A percentile compares a stretch with the other conserved stretches of the same genome.
Evolutionary conservation across 2,888 invertebrate genomes (phyloP).

Genomic region (Gasteruption jaculator): DNA sequence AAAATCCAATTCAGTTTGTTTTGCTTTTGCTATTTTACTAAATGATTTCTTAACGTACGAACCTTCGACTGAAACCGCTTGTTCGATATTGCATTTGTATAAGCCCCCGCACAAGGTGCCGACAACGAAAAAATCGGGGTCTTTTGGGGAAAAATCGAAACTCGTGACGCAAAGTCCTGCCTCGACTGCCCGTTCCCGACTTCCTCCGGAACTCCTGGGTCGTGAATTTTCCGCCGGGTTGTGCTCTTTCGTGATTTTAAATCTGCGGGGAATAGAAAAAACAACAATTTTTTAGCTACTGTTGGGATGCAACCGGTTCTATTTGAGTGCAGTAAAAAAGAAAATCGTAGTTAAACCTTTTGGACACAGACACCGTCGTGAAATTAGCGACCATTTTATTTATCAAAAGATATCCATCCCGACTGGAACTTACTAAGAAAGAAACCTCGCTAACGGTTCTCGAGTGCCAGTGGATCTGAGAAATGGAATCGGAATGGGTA

Average conservation of each 20-base stretch:
- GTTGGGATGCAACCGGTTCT: neutral
- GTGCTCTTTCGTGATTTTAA: conserved; percentile 44
- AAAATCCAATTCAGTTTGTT: neutral
- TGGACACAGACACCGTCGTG: conserved; percentile 31
- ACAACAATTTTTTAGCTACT: neutral
- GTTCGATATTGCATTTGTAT: conserved; percentile 43
- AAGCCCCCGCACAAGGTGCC: conserved; percentile 47
- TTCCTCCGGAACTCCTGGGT: conserved; percentile 44
- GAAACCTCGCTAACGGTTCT: conserved; percentile 36
- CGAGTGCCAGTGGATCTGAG: conserved; percentile 40
- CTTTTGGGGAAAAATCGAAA: conserved; percentile 41
- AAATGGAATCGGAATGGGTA: conserved; percentile 40
- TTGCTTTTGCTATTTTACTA: neutral
- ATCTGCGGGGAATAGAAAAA: conserved; percentile 26
- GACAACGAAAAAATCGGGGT: conserved; percentile 38
- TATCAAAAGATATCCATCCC: conserved; percentile 42
- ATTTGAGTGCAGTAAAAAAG: neutral
- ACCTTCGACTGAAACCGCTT: conserved; percentile 35
- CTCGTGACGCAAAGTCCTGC: conserved; percentile 43
- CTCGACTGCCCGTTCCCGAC: conserved; percentile 41
- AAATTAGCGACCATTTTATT: conserved; percentile 41
- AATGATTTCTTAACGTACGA: neutral
- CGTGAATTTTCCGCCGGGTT: conserved; percentile 45
- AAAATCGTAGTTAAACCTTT: conserved; percentile 26
- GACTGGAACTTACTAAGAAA: conserved; percentile 38